phyloP scores from a whole-genome alignment of 2,113 vertebrate species.

The Lamprologus lemairii region DNA sequence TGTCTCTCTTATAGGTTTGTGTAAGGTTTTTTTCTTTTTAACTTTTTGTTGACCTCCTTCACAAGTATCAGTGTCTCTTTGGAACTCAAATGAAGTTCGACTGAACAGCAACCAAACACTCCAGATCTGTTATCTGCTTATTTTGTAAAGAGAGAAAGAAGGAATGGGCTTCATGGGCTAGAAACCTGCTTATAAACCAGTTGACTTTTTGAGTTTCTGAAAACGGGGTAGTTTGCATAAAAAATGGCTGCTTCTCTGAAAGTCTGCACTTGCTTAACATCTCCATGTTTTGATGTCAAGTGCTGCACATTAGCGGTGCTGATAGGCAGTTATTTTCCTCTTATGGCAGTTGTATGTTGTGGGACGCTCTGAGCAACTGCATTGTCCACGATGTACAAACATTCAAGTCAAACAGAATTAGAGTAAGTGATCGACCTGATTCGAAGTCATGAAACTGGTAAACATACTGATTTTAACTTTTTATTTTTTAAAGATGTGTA shows the following conservation, averaged over 20 bases:
- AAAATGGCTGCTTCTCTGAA: neutral
- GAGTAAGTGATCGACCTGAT: neutral
- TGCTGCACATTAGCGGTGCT: neutral
- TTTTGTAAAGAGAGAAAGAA: neutral
- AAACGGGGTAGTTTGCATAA: neutral
- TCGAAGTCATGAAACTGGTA: neutral
- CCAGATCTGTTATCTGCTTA: neutral
- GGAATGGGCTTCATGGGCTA: neutral
- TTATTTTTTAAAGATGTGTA: neutral
- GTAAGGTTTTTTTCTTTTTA: neutral
- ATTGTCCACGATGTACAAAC: neutral
- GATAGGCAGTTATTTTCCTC: neutral
- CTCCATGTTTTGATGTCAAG: neutral
- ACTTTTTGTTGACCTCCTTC: neutral
- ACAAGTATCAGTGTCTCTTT: neutral
- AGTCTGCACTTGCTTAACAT: neutral
- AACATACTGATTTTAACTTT: neutral
- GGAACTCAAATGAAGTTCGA: neutral
- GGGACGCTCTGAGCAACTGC: neutral
- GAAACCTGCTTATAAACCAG: neutral
- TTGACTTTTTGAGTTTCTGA: neutral
- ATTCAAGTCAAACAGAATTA: neutral
- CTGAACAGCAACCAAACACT: neutral
- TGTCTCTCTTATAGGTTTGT: neutral
- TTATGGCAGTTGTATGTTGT: neutral